phyloP scores from a whole-genome alignment of 2,888 invertebrate species.

The Druceiella hillmani region DNA sequence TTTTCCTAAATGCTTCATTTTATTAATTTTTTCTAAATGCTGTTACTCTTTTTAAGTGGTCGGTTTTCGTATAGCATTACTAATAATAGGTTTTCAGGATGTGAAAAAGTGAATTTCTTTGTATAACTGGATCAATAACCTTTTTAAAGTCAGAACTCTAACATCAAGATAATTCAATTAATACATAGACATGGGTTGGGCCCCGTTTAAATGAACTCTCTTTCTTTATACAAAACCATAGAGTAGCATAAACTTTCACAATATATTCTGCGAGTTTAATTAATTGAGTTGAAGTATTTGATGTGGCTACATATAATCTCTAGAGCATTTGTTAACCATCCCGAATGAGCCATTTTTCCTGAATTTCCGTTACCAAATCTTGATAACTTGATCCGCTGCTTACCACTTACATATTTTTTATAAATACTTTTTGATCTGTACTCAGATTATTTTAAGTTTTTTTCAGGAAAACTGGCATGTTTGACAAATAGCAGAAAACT shows the following conservation, averaged over 20 bases:
- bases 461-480: slow-evolving; percentile 3
- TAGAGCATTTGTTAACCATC: slow-evolving; percentile 23
- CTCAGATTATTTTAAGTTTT: slow-evolving; percentile 13
- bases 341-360: slow-evolving; percentile 19
- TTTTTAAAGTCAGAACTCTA: no score
- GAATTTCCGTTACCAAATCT: slow-evolving; percentile 17
- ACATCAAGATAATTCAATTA: no score
- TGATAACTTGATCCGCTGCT: slow-evolving; percentile 15
- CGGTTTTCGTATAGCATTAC: no score
- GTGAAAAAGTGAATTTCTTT: no score
- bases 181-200: no score
- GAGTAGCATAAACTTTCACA: slow-evolving; percentile 21
- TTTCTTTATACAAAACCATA: slow-evolving; percentile 21
- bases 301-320: slow-evolving; percentile 19
- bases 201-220: no score
- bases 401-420: slow-evolving; percentile 17
- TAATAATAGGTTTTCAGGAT: no score
- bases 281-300: slow-evolving; percentile 13
- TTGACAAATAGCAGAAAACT: slow-evolving; percentile 5
- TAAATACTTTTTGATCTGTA: slow-evolving; percentile 23
- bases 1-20: no score
- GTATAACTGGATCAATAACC: no score
- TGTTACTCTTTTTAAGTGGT: no score
- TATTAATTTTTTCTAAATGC: no score
- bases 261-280: slow-evolving; percentile 14